Evolutionary conservation across 2,888 invertebrate species (phyloP).

Genomic region (Caenorhabditis macrosperma): DNA sequence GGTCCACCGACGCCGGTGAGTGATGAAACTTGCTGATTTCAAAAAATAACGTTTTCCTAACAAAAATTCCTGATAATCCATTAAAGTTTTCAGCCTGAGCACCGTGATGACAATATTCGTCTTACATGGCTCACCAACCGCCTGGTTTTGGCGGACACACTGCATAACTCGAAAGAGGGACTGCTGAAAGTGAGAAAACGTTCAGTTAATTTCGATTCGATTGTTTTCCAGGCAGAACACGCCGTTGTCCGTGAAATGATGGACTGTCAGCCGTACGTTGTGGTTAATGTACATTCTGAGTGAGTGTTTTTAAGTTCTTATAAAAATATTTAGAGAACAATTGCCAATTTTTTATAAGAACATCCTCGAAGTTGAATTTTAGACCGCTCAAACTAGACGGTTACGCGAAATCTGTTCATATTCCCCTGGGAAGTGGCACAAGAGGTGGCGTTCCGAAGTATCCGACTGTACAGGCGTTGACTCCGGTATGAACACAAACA

Average conservation of each 20-base stretch:
- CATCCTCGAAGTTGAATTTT: background rate
- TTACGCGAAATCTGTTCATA: constrained; percentile 58
- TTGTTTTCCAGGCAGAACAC: constrained; percentile 47
- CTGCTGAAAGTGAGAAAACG: constrained; percentile 32
- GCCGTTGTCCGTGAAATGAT: constrained; percentile 56
- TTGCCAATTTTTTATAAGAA: background rate
- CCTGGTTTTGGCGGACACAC: constrained; percentile 55
- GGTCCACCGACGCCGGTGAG: constrained; percentile 41
- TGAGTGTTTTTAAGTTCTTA: constrained; percentile 36
- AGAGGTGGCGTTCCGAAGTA: constrained; percentile 45
- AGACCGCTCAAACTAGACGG: constrained; percentile 57
- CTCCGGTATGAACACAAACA: constrained; percentile 22
- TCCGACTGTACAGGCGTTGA: constrained; percentile 44
- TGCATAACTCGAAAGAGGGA: constrained; percentile 49
- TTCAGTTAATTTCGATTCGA: background rate
- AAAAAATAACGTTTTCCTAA: no score
- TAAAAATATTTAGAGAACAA: background rate
- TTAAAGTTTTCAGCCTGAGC: constrained; percentile 47
- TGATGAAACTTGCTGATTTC: background rate
- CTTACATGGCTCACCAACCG: constrained; percentile 61
- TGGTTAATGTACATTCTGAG: constrained; percentile 56
- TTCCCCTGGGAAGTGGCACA: constrained; percentile 40
- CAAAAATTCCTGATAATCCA: no score
- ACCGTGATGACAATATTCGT: constrained; percentile 56
- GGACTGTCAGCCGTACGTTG: constrained; percentile 61